Percentiles rank a stretch among this genome's conserved stretches.
Conservation (phyloP, 35 echinoderm and acorn worm species). For the Diadema setosum region DNA sequence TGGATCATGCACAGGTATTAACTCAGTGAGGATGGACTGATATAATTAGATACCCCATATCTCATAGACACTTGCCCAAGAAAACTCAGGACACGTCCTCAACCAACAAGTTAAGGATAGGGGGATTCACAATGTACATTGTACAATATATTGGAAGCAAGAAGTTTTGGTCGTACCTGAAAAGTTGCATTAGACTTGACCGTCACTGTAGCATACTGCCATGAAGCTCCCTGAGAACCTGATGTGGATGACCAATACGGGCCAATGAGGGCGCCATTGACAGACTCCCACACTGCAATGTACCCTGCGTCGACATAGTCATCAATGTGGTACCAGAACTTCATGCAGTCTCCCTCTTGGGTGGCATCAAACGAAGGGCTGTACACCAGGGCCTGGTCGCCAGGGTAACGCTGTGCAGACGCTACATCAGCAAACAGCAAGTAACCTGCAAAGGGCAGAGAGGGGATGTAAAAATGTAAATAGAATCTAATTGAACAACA, state of each 20-base stretch:
- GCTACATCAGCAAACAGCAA: background rate
- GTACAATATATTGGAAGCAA: too few species aligned
- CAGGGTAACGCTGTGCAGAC: background rate
- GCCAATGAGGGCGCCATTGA: background rate
- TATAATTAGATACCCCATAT: too few species aligned
- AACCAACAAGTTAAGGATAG: too few species aligned
- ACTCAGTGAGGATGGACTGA: too few species aligned
- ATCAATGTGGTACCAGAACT: constrained; percentile 50
- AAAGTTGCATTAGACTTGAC: background rate
- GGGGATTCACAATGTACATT: too few species aligned
- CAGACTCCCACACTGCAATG: background rate
- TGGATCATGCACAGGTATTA: too few species aligned
- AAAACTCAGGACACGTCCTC: too few species aligned
- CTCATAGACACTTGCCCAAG: too few species aligned
- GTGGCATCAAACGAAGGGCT: constrained; percentile 25
- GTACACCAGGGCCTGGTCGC: constrained; percentile 18
- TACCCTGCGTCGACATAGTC: background rate
- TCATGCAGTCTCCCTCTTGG: constrained; percentile 13
- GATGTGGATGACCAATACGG: background rate
- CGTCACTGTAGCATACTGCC: background rate
- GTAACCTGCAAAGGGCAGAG: background rate
- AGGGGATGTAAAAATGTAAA: too few species aligned
- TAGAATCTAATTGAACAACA: too few species aligned
- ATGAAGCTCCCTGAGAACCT: background rate
- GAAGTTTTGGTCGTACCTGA: background rate